Base-by-base conservation (phyloP, 1,140 invertebrate genomes). In the Brachionus rotundiformis region DNA sequence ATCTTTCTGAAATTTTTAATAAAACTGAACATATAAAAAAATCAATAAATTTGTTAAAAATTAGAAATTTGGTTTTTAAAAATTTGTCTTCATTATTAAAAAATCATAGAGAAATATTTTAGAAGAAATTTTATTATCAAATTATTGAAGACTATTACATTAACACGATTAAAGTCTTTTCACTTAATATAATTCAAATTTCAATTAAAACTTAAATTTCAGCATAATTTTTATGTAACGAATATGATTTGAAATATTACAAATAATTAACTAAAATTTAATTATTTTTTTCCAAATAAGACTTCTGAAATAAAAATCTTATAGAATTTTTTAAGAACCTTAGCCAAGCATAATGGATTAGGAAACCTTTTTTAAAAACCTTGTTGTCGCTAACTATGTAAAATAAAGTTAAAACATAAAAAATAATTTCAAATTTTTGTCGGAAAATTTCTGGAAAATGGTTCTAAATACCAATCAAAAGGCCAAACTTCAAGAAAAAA, bases 401-500 rank as follows among this genome's bases (percentile, higher is more conserved):
- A 63, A 29, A 25, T 63, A 29, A 27, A n/a, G 10, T 23, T 29
- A 10, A 13, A 63, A 63, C 8, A 63, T 7, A 36, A n/a, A 33
- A 68, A 41, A 33, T 36, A 36, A 41, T 2, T 68, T 33, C 2
- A 23, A 54, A 54, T 54, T 54, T 54, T 54, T 19, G 2, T 10
- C 8, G 25, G 13, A 31, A 63, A 29, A 29, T 41, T 73, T 44
- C 44, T 54, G 1, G 27, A 63, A 79, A 79, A 79, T 79, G 76
- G 31, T 10, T 39, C 27, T 59, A 25, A 49, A 59, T 29, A 29
- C 76, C 8, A 39, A 10, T 39, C 76, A 79, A 79, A 79, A 79
- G n/a, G 49, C 76, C 8, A 79, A 79, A 41, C 19, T 79, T 3
- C 76, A 59, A 36, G 76, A 79, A 39, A 63, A 79, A 63, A 54